Conservation (phyloP, 2,888 invertebrate species). For the Cremastinae sp. region DNA sequence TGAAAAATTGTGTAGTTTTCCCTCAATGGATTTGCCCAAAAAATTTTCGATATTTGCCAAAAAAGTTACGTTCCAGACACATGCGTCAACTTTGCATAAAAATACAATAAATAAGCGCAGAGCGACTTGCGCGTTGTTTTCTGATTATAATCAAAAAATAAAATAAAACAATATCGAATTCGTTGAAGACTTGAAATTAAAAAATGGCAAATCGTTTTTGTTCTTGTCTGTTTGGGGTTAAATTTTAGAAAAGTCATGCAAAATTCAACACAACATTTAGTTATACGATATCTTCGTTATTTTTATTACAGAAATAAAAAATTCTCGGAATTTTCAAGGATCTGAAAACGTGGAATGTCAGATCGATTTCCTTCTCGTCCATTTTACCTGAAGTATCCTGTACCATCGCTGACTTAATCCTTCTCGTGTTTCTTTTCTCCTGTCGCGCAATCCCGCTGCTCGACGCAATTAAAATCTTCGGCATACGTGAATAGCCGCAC, state of each 20-base stretch:
- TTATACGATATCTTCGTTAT: too few relatives aligned
- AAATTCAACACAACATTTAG: too few relatives aligned
- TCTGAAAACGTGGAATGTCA: not conserved
- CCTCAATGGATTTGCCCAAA: constrained; percentile 3
- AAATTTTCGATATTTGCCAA: not conserved
- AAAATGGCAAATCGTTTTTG: too few relatives aligned
- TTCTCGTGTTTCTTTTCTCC: constrained; percentile 39
- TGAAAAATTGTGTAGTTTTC: not conserved
- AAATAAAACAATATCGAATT: not conserved
- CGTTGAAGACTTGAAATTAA: not conserved
- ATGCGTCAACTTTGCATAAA: too few relatives aligned
- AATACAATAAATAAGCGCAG: too few relatives aligned
- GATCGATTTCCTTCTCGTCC: not conserved
- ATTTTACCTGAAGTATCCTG: constrained; percentile 9
- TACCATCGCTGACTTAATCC: not conserved
- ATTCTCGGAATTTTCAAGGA: too few relatives aligned
- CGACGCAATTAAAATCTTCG: constrained; percentile 54
- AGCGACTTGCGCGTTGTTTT: too few relatives aligned
- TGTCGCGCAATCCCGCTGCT: constrained; percentile 41
- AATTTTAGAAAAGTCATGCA: too few relatives aligned
- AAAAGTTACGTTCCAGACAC: too few relatives aligned
- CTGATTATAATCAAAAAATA: too few relatives aligned
- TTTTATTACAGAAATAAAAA: not conserved
- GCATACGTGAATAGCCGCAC: constrained; percentile 34
- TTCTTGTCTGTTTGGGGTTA: too few relatives aligned